These are phyloP conservation scores for Drosophila nr. perissopoda DNA, from an alignment of 2,888 invertebrate species.

Conservation along the genomic window DNA sequence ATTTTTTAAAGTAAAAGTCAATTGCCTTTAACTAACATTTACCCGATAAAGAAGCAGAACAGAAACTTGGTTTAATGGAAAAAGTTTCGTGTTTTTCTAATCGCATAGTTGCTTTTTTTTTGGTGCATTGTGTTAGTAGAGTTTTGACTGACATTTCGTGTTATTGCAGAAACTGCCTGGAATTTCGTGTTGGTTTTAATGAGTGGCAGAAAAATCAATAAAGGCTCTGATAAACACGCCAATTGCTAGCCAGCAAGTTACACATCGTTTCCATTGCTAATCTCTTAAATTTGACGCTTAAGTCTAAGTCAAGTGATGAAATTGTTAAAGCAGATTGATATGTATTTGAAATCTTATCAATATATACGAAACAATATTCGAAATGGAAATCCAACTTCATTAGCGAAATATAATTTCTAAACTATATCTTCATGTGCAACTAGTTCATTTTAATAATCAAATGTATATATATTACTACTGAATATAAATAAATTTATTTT, in stretches of 20 bases:
- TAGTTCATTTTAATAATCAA: no score
- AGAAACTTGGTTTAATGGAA: constrained; percentile 38
- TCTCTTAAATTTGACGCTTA: neutral
- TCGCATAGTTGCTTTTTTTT: constrained; percentile 27
- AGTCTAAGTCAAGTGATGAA: constrained; percentile 3
- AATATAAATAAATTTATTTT: neutral
- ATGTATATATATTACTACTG: neutral
- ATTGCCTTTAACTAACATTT: constrained; percentile 47
- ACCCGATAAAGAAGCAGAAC: constrained; percentile 1
- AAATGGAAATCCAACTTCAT: neutral
- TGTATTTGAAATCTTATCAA: no score
- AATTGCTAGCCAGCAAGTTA: constrained; percentile 30
- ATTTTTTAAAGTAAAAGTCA: constrained; percentile 27
- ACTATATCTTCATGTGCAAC: neutral
- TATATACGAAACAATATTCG: neutral
- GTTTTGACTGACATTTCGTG: constrained; percentile 69
- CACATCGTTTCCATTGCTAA: constrained; percentile 21
- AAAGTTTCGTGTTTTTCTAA: constrained; percentile 36
- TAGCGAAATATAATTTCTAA: neutral
- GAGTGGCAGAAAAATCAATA: constrained; percentile 68
- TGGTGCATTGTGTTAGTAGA: constrained; percentile 7
- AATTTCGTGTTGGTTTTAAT: constrained; percentile 59
- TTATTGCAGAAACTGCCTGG: constrained; percentile 17
- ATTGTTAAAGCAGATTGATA: neutral
- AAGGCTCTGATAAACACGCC: constrained; percentile 54